These are phyloP conservation scores for Drosophila kanekoi DNA, from an alignment of 2,888 invertebrate genomes.

Conservation along the genomic window DNA sequence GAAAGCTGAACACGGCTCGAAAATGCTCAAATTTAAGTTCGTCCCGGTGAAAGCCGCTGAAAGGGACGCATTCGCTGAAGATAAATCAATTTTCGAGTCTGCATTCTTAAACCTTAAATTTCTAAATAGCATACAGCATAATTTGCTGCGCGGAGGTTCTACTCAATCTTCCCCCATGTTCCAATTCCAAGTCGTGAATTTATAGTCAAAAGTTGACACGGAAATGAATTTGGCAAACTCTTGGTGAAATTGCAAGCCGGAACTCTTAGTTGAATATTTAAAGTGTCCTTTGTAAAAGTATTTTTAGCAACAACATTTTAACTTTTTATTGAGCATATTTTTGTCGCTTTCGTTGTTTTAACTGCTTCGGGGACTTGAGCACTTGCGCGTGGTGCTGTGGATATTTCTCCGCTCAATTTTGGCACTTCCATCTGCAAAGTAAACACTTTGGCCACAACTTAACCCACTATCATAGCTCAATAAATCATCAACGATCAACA, in stretches of 20 bases:
- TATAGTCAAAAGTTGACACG: too few species aligned
- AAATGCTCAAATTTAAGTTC: conserved; percentile 1
- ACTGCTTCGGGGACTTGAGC: conserved; percentile 14
- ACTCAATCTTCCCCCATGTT: too few species aligned
- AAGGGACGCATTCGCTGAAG: conserved; percentile 10
- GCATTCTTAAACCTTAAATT: background rate
- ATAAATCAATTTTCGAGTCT: background rate
- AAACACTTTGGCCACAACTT: conserved; percentile 70
- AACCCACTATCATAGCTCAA: conserved; percentile 77
- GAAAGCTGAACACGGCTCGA: conserved; percentile 1
- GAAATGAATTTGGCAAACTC: too few species aligned
- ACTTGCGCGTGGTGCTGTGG: conserved; percentile 10
- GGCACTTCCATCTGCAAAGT: conserved; percentile 57
- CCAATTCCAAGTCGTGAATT: too few species aligned
- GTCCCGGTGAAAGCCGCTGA: conserved; percentile 35
- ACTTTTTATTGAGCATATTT: background rate
- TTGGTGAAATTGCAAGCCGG: background rate
- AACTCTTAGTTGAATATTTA: background rate
- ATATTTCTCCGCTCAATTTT: conserved; percentile 34
- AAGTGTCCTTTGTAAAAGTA: background rate
- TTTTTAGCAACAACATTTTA: background rate
- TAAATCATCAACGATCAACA: conserved; percentile 72
- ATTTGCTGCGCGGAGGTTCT: too few species aligned
- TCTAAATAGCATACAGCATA: background rate
- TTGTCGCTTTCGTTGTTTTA: conserved; percentile 1